Base-by-base conservation (phyloP, 2,113 vertebrate genomes). In the Istiophorus platypterus region DNA sequence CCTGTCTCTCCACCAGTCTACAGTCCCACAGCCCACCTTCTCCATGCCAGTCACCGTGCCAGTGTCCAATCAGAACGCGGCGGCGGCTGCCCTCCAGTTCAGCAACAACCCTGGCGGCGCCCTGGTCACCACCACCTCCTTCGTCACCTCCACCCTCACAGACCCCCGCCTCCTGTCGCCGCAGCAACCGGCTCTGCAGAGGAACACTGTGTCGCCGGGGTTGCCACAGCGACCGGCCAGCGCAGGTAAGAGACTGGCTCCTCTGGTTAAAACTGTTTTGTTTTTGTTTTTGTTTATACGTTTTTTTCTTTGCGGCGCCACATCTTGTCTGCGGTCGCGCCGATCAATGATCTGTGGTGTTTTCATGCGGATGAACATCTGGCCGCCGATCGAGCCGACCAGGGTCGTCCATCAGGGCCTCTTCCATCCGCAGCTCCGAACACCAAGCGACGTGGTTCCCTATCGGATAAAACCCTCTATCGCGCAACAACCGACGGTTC, bases 41-140 rank as follows among this genome's bases (percentile, higher is more conserved):
- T 97, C 97, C 94, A 97, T 99, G 97, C 98, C 98, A 0, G 97
- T 99, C 91, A 98, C 98, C 56, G 97, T 99, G 86, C 97, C 98
- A 0, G 97, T 98, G 90, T 96, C 95, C 95, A 99, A 96, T 92
- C 97, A 97, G 82, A 98, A 94, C 81, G 93, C 96, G 1, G 82
- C 77, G 0, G 76, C 96, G 18, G 80, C 96, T 0, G 80, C 92
- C 65, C 95, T 98, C 88, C 97, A 97, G 89, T 99, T 99, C 96
- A 98, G 96, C 20, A 93, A 91, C 95, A 98, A 96, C 91, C 97
- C 96, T 0, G 93, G 96, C 54, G 93, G 97, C 82, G 95, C 97
- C 2, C 91, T 99, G 92, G 97, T 98, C 85, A 93, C 90, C 90
- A 98, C 97, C 81, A 96, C 97, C 69, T 98, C 97, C 80, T 95